Percentiles rank a stretch among this genome's conserved stretches.
Evolutionary conservation across 2,113 vertebrate genomes (phyloP).

Genomic region (Morone saxatilis): DNA sequence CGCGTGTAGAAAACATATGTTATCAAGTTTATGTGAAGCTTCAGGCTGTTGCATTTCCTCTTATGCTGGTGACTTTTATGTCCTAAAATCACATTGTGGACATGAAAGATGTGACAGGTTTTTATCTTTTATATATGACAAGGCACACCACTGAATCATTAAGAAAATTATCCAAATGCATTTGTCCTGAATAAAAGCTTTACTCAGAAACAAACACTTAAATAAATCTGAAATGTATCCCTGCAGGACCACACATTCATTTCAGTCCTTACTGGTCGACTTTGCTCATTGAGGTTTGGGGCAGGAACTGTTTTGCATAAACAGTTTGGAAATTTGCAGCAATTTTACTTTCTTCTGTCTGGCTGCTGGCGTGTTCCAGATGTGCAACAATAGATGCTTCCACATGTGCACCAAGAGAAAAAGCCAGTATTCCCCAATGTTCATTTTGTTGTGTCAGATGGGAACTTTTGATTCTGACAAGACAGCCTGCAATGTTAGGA

Average conservation of each 20-base stretch:
- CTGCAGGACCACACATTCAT: slow-evolving; percentile 45
- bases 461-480: slow-evolving; percentile 15
- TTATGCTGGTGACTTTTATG: neutral
- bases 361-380: slow-evolving; percentile 81
- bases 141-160: neutral
- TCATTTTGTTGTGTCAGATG: slow-evolving; percentile 36
- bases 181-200: slow-evolving; percentile 5
- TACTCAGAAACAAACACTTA: slow-evolving; percentile 16
- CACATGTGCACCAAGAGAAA: slow-evolving; percentile 76
- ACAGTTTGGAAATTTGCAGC: slow-evolving; percentile 78
- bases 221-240: slow-evolving; percentile 21
- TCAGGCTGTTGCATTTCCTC: neutral
- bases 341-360: slow-evolving; percentile 79
- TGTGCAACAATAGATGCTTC: slow-evolving; percentile 82
- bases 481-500: slow-evolving; percentile 9
- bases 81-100: neutral
- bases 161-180: neutral
- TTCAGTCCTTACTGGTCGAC: slow-evolving; percentile 19
- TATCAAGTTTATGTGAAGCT: slow-evolving; percentile 5
- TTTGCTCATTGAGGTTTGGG: slow-evolving; percentile 70
- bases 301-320: slow-evolving; percentile 83
- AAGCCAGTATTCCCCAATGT: slow-evolving; percentile 53
- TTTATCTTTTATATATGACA: neutral
- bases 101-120: neutral
- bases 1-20: slow-evolving; percentile 32